Conservation (phyloP, 2,113 vertebrate species). For the Passer montanus region DNA sequence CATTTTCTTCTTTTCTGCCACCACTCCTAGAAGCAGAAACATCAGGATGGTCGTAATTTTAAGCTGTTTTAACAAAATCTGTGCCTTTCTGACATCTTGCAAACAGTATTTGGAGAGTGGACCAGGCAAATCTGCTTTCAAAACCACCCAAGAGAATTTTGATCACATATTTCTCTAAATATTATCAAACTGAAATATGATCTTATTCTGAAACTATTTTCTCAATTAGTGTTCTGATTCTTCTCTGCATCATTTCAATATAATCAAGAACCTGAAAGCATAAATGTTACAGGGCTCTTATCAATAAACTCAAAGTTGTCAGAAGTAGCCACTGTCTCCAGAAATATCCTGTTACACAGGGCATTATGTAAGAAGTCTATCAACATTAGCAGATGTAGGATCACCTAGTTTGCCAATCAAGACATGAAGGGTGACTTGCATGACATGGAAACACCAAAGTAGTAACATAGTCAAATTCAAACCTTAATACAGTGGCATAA, state of each 20-base stretch:
- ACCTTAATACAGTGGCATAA: not conserved
- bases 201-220: not conserved
- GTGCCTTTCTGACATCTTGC: not conserved
- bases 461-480: not conserved
- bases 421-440: not conserved
- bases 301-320: not conserved
- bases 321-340: not conserved
- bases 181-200: not conserved
- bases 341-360: not conserved
- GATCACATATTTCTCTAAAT: not conserved
- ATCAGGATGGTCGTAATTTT: not conserved
- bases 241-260: not conserved
- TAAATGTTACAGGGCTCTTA: not conserved
- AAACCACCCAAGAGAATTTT: not conserved
- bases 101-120: accelerated
- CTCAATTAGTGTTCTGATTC: not conserved
- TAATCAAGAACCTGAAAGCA: not conserved
- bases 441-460: not conserved
- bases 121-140: not conserved
- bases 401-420: accelerated
- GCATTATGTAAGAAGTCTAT: not conserved
- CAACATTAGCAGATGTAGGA: not conserved
- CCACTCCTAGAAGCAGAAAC: not conserved
- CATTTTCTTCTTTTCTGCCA: not conserved
- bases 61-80: not conserved